Base-by-base conservation (phyloP, 1,140 invertebrate genomes). In the Monomorium pharaonis region DNA sequence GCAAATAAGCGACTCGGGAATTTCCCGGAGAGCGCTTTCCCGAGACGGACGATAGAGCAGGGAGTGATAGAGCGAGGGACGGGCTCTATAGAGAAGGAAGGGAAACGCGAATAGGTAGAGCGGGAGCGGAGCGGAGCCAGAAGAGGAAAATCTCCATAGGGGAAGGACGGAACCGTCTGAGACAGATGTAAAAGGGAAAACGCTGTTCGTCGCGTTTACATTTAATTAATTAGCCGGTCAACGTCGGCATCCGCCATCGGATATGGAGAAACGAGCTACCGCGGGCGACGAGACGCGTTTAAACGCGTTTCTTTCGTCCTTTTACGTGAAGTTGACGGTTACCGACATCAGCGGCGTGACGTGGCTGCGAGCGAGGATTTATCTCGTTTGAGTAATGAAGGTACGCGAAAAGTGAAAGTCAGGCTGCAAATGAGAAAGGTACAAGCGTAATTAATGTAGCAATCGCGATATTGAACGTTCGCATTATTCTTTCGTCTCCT, bases 201-300 rank as follows among this genome's bases (percentile, higher is more conserved):
- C 37, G 37, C 49, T 74, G 27, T 37, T 69, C 4, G 44, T 24
- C 33, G 63, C 63, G 89, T 91, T 91, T 90, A 86, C 89, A 88
- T 90, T 90, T 90, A 87, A 90, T 90, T 90, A 90, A 90, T 90
- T 90, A 90, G 77, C 86, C 78, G 74, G 60, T 63, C 86, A 72
- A 72, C 37, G 75, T 44, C 33, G 81, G 56, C 58, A 65, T 84
- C 30, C 24, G 30, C 30, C 7, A 58, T n/a, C 24, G 44, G 44
- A 80, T 42, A 62, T 81, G 67, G 74, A 75, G 74, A 78, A 75
- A 85, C 85, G 80, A 58, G 62, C 30, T 37, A 42, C 18, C 9
- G 33, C 58, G 54, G 60, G 33, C 42, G 56, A 77, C 42, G 56
- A 77, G 56, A 83, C 70, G 72, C 51, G 42, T 67, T 89, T 81